Conservation (phyloP, 2,888 invertebrate genomes). For the Pilophorus perplexus region DNA sequence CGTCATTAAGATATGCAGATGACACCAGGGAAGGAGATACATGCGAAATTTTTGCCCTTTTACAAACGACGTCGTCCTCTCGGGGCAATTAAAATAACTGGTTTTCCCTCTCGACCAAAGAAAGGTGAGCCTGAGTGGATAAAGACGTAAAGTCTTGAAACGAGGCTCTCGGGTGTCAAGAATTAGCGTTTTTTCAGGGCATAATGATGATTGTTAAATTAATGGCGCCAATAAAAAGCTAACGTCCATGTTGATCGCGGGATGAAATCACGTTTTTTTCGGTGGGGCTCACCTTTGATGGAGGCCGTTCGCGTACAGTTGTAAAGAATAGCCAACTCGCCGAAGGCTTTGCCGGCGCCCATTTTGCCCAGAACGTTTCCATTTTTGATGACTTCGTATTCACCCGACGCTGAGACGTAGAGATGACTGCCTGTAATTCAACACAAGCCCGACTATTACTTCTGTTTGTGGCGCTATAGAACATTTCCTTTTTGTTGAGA, state of each 20-base stretch:
- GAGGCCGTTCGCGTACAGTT: constrained; percentile 70
- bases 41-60: background rate
- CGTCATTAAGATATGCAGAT: constrained; percentile 30
- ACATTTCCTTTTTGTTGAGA: too few species aligned
- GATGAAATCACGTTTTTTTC: background rate
- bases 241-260: background rate
- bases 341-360: constrained; percentile 65
- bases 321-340: constrained; percentile 71
- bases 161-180: background rate
- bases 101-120: background rate
- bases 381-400: constrained; percentile 66
- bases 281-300: constrained; percentile 56
- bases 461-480: too few species aligned
- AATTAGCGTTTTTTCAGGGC: background rate
- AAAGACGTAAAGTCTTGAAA: background rate
- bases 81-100: background rate
- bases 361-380: constrained; percentile 62
- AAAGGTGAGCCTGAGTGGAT: background rate
- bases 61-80: too few species aligned
- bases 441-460: too few species aligned
- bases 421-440: constrained; percentile 60
- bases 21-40: too few species aligned
- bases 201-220: too few species aligned
- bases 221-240: background rate
- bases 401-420: constrained; percentile 64